Base-by-base conservation (phyloP, 2,888 invertebrate species). In the Diaprepes abbreviatus region DNA sequence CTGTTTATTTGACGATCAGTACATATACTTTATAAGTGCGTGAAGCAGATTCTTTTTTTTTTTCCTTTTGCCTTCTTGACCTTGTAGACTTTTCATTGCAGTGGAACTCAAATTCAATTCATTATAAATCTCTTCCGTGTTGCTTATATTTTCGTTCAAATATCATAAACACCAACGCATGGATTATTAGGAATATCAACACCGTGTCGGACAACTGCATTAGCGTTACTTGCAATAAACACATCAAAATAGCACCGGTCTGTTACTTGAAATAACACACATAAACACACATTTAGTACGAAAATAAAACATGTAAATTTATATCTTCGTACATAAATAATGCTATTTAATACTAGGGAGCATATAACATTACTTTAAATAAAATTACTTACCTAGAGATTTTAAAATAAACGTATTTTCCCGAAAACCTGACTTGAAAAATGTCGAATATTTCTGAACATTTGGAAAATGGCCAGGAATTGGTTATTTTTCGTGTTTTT, bases 341-440 rank as follows among this genome's bases (percentile, higher is more conserved):
- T 54, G 28, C 21, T 45, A 19, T 5, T 38, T 21, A 40, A 31
- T 12, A 14, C 3, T 16, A 48, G 12, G 12, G 45, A 24, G 9
- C 31, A 14, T 5, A 28, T 24, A 24, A 45, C n/a, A 24, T 6
- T 45, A 43, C 17, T 62, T 50, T 43, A 63, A 40, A 64, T 45
- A 45, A 12, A 10, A 63, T 40, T 43, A 65, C 48, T 43, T 57
- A 54, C 14, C 31, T 19, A 16, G 14, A n/a, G 28, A 9, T 35
- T 65, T 48, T 55, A 65, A 65, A 65, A 65, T 65, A 65, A 63
- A 65, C 64, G 43, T 65, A 40, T 57, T 65, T 64, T 65, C 63
- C 45, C 14, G 45, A 65, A 64, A 55, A 43, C 45, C 12, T 14
- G 28, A 50, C 55, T 31, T 19, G 16, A 38, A 38, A 52, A 63